Conservation (phyloP, 2,113 vertebrate species). For the Jacana jacana region DNA sequence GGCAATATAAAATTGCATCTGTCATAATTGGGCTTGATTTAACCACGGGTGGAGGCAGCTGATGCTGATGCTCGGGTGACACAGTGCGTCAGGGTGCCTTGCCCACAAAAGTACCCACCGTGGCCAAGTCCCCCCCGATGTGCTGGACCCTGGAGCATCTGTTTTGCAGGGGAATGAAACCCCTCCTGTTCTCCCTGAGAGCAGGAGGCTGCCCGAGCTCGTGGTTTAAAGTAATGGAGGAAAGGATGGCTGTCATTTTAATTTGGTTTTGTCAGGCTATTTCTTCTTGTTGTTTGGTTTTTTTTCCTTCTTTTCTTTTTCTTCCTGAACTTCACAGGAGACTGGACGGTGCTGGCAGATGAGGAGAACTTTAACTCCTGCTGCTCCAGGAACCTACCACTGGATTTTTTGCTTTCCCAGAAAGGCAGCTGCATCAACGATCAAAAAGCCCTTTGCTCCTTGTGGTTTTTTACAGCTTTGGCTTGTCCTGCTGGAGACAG, state of each 20-base stretch:
- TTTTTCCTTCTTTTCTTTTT: background rate
- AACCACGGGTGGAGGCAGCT: background rate
- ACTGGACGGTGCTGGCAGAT: background rate
- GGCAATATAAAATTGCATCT: constrained; percentile 8
- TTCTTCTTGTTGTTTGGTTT: background rate
- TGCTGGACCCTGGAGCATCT: background rate
- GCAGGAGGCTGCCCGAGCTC: background rate
- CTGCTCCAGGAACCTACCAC: background rate
- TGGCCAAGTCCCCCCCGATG: accelerated
- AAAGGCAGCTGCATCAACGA: background rate
- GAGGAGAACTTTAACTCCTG: background rate
- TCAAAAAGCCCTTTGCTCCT: background rate
- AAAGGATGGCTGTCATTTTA: background rate
- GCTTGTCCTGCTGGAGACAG: background rate
- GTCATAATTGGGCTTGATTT: constrained; percentile 52
- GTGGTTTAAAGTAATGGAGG: background rate
- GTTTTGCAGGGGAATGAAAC: background rate
- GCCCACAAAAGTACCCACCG: background rate
- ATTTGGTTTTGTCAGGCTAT: background rate
- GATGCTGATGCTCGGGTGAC: accelerated
- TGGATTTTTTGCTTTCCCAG: background rate
- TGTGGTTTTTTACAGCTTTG: background rate
- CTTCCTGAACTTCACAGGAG: background rate
- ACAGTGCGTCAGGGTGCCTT: background rate
- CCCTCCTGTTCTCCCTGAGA: background rate